Percentiles rank a stretch among this genome's conserved stretches.
Evolutionary conservation across 2,888 invertebrate species (phyloP).

Genomic region (Drosophila fulvimacula): DNA sequence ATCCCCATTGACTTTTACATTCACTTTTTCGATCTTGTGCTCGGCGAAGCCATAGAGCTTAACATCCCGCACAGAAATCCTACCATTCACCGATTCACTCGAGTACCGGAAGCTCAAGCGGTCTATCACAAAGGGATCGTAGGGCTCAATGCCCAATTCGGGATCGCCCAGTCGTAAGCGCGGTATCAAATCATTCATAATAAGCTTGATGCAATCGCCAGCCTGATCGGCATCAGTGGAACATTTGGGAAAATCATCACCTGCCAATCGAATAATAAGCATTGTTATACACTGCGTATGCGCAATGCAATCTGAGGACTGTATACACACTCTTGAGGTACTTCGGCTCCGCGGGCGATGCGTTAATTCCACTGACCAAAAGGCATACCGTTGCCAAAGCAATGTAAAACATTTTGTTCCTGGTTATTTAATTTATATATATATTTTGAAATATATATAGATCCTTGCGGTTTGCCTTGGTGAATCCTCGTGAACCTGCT

Average conservation of each 20-base stretch:
- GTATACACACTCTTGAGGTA: conserved; percentile 38
- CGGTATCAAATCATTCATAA: conserved; percentile 85
- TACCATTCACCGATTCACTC: conserved; percentile 73
- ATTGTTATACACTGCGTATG: conserved; percentile 13
- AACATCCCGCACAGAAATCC: conserved; percentile 85
- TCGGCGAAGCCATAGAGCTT: conserved; percentile 86
- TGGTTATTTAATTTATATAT: not conserved
- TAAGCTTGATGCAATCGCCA: conserved; percentile 86
- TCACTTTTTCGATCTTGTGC: conserved; percentile 86
- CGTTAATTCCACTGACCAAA: conserved; percentile 31
- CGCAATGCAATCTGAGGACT: not conserved
- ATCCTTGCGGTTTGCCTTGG: conserved; percentile 10
- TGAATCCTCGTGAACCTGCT: conserved; percentile 19
- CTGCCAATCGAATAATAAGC: not conserved
- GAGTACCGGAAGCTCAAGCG: conserved; percentile 76
- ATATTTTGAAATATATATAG: not conserved
- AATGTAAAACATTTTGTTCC: conserved; percentile 40
- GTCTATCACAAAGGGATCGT: conserved; percentile 82
- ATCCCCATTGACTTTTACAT: conserved; percentile 85
- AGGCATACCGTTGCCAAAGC: conserved; percentile 45
- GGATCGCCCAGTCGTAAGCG: conserved; percentile 80
- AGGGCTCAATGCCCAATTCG: conserved; percentile 78
- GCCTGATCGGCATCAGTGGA: conserved; percentile 86
- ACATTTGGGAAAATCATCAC: conserved; percentile 86
- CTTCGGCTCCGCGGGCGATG: conserved; percentile 33